A percentile compares a stretch with the other conserved stretches of the same genome.
phyloP scores from a whole-genome alignment of 2,888 invertebrate genomes.

The Lepidocyrtoides sp. region DNA sequence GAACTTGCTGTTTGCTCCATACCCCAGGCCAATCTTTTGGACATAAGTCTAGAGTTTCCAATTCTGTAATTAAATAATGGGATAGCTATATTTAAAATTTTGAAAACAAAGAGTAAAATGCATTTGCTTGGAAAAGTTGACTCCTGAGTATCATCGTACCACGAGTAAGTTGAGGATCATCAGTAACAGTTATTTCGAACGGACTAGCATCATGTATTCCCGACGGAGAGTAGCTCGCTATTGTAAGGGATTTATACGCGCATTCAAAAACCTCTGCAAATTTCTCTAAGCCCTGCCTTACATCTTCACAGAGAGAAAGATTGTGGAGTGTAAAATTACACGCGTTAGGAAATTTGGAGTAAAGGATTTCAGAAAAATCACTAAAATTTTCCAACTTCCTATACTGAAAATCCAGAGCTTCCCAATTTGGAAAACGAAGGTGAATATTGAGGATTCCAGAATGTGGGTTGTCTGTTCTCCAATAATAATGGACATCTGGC shows the following conservation, averaged over 20 bases:
- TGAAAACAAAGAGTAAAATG: background rate
- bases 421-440: constrained; percentile 53
- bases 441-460: background rate
- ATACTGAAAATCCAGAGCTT: constrained; percentile 9
- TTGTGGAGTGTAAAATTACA: constrained; percentile 46
- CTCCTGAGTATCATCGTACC: too few relatives aligned
- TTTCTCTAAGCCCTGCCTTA: background rate
- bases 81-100: background rate
- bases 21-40: constrained; percentile 22
- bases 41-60: constrained; percentile 54
- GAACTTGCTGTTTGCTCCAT: background rate
- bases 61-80: too few relatives aligned
- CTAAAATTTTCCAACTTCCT: constrained; percentile 47
- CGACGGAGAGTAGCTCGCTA: background rate
- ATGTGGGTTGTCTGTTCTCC: constrained; percentile 58
- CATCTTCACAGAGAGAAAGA: constrained; percentile 20
- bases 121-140: background rate
- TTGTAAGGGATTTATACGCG: background rate
- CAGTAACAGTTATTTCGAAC: background rate
- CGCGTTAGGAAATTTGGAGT: constrained; percentile 43
- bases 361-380: constrained; percentile 4
- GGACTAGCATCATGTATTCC: constrained; percentile 31
- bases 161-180: background rate
- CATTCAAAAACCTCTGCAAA: background rate
- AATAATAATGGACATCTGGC: constrained; percentile 65